Percentiles rank a stretch among this genome's conserved stretches.
Evolutionary conservation across 2,113 vertebrate genomes (phyloP).

Genomic region (rat (Rattus norvegicus)): DNA sequence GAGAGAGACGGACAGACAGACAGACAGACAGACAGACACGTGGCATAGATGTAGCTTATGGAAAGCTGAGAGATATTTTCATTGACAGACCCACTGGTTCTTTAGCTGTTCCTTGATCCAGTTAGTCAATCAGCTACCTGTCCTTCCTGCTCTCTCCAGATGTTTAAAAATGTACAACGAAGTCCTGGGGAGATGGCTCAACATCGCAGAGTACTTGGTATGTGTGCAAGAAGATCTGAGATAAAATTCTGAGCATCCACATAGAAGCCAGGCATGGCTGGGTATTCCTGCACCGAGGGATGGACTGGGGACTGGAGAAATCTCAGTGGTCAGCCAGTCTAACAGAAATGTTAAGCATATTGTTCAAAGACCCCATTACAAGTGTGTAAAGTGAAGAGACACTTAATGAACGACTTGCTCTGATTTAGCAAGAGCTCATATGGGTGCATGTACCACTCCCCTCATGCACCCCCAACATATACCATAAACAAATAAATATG

Average conservation of each 20-base stretch:
- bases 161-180: neutral
- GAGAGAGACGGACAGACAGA: too few relatives aligned
- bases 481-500: neutral
- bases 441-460: too few relatives aligned
- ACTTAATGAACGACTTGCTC: too few relatives aligned
- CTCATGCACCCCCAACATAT: neutral
- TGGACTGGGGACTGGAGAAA: too few relatives aligned
- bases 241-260: neutral
- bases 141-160: neutral
- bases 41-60: neutral
- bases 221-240: neutral
- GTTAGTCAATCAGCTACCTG: neutral
- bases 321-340: neutral
- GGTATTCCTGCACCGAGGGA: neutral
- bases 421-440: too few relatives aligned
- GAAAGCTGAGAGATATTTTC: neutral
- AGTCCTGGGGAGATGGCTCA: neutral
- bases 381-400: neutral
- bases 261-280: neutral
- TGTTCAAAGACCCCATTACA: neutral
- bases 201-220: neutral
- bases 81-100: neutral
- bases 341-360: neutral
- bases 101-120: neutral
- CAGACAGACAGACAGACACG: too few relatives aligned